Conservation (phyloP, 2,888 invertebrate genomes). For the Mythimna loreyi region DNA sequence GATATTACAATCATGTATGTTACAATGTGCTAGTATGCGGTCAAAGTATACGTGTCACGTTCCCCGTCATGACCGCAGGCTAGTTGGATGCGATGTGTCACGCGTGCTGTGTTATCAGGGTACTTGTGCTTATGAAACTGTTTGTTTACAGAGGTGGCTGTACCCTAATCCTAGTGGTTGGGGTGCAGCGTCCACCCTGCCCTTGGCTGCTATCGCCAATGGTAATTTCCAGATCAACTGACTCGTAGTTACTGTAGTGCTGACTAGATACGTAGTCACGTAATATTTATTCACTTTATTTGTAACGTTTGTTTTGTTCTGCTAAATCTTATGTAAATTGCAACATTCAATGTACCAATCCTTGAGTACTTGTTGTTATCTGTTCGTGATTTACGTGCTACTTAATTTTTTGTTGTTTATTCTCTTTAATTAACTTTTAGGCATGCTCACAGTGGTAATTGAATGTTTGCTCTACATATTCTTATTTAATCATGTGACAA, state of each 20-base stretch:
- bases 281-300: constrained; percentile 66
- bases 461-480: constrained; percentile 38
- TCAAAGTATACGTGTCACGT: constrained; percentile 60
- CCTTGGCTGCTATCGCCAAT: constrained; percentile 76
- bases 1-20: constrained; percentile 18
- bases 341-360: constrained; percentile 48
- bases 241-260: constrained; percentile 51
- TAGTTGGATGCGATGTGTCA: constrained; percentile 38
- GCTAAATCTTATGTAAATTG: constrained; percentile 63
- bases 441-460: constrained; percentile 42
- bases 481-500: constrained; percentile 14
- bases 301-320: constrained; percentile 58
- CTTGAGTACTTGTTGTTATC: constrained; percentile 46
- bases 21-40: constrained; percentile 38
- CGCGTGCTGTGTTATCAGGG: constrained; percentile 49
- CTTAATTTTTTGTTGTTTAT: constrained; percentile 38
- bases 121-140: constrained; percentile 63
- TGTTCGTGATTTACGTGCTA: constrained; percentile 36
- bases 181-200: constrained; percentile 75
- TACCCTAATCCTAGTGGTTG: constrained; percentile 77
- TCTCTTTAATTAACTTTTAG: constrained; percentile 11
- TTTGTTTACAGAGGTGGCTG: constrained; percentile 79
- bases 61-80: constrained; percentile 40
- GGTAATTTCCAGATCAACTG: constrained; percentile 73
- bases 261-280: constrained; percentile 61